Evolutionary conservation across 2,113 vertebrate species (phyloP).

Genomic region (human (Homo sapiens)): DNA sequence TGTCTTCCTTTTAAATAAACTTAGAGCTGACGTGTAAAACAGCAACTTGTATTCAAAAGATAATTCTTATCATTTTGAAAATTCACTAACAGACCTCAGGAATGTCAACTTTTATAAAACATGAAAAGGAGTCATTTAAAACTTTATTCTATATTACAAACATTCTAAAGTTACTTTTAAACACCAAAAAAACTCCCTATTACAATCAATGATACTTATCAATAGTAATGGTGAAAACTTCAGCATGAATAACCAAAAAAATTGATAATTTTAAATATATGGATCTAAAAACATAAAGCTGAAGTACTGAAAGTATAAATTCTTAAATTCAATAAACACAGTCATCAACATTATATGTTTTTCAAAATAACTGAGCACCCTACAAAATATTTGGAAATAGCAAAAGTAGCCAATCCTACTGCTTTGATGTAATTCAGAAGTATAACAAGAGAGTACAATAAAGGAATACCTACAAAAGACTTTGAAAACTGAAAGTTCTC

Average conservation of each 20-base stretch:
- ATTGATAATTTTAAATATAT: not conserved
- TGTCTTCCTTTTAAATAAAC: constrained; percentile 69
- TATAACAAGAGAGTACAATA: not conserved
- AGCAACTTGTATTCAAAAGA: constrained; percentile 77
- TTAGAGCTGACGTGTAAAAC: constrained; percentile 27
- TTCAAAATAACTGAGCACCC: constrained; percentile 13
- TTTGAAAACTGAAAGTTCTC: not conserved
- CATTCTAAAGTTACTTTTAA: constrained; percentile 16
- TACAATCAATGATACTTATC: not conserved
- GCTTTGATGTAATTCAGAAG: not conserved
- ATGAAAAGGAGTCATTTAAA: not conserved
- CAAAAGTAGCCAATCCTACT: not conserved
- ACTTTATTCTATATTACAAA: constrained; percentile 18
- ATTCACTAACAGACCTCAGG: constrained; percentile 17
- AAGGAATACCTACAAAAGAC: not conserved
- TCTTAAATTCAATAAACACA: constrained; percentile 12
- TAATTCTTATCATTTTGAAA: constrained; percentile 80
- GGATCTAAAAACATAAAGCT: not conserved
- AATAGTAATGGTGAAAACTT: not conserved
- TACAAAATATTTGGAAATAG: constrained; percentile 9
- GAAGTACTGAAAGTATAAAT: not conserved
- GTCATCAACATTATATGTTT: not conserved
- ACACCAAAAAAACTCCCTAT: not conserved
- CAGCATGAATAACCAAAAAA: not conserved
- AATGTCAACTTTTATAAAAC: constrained; percentile 26